Evolutionary conservation across 2,888 invertebrate species (phyloP), one percentile per base, ranked within the genome.

Genomic region (Cheiracanthium punctorium): DNA sequence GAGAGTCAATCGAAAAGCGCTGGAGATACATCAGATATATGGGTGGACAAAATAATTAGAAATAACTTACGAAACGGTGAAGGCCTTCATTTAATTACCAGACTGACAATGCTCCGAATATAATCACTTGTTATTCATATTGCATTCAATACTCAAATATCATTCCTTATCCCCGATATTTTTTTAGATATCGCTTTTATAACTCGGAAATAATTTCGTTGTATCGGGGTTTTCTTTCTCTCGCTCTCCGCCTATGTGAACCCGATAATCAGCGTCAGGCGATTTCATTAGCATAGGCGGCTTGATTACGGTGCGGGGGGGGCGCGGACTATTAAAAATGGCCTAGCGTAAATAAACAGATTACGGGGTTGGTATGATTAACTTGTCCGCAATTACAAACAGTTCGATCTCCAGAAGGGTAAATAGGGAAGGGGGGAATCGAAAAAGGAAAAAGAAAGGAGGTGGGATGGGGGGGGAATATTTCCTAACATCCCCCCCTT

Each of bases 351-450:
- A 79, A 84, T 84, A 84, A 84, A 84, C 74, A 84, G 79, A 84
- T 84, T 84, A 79, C 29, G 69, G 69, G 74, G 8, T 30, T n/a
- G n/a, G 84, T 69, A 69, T 79, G 84, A 84, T 84, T 84, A 84
- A 84, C 79, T 79, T 84, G 84, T 84, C 84, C 84, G 33, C 84
- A 84, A 74, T 84, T 80, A 75, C 85, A 80, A 80, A 85, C 85
- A 75, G 80, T 80, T 80, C 85, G 85, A 85, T 80, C 85, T 79
- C 72, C 48, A 65, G 65, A 28, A n/a, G 43, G 33, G 67, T 33
- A 30, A 28, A 65, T 14, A 71, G 70, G 82, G 32, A 67, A 58
- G 73, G 37, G 69, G 20, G 29, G 74, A 1, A n/a, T n/a, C 33
- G 33, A 20, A 28, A 29, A 5, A 24, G 37, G 73, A 80, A 43